Evolutionary conservation across 2,113 vertebrate genomes (phyloP), one percentile per base, ranked within the genome.

Genomic region (Leuciscus idus): DNA sequence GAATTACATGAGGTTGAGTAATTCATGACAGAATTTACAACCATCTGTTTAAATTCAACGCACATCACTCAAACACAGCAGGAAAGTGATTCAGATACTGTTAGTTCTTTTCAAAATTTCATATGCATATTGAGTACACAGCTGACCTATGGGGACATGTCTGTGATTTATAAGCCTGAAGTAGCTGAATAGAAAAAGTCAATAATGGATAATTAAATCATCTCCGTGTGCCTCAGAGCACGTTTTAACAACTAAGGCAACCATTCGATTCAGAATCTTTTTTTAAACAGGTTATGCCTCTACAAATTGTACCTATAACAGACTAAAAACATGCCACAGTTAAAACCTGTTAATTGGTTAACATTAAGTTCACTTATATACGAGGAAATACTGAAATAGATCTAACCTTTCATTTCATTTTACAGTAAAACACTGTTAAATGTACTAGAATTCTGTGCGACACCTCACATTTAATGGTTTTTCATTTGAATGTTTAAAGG

Each of bases 61-160:
- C 79, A 48, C 39, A 46, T 64, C 59, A 64, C 39, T 48, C n/a
- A 80, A 80, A 62, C 8, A 4, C 55, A 79, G 30, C 52, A 80
- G 33, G 11, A 43, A 23, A 61, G 30, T 7, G 28, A 80, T 26
- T 43, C 21, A 80, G 75, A 36, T 19, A 57, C 4, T 57, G 26
- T 23, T 33, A 52, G 55, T 62, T 61, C 21, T 61, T 36, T 80
- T 43, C 4, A 21, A 77, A 52, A 13, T 77, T 23, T 57, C 28
- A 46, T 62, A 33, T 72, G 48, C 39, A 68, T 52, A 80, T 59
- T 72, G 61, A 79, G 36, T 17, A 52, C 33, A 78, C 2, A 12
- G 33, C 64, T 57, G 76, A 85, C 75, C 76, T 62, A 52, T 11
- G 62, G 48, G 75, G 75, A 80, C 48, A 52, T n/a, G 23, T 10